Evolutionary conservation across 1,140 invertebrate species (phyloP), one percentile per base, ranked within the genome.

Genomic region (Drosophila suzukii): DNA sequence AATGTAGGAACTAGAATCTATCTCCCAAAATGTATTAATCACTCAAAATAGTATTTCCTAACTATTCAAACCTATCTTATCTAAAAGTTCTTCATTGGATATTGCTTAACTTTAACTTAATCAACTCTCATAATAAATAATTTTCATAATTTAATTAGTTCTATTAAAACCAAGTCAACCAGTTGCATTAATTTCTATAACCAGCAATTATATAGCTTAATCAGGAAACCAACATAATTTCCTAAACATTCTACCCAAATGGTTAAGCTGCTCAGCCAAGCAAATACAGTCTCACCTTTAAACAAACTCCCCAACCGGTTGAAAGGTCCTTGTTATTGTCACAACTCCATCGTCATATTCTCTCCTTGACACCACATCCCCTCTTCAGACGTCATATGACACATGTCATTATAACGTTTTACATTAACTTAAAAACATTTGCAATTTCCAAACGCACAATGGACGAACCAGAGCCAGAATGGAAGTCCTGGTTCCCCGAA

Each of bases 401-500:
- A 89, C 79, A 86, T 89, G 83, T 89, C 83, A 83, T 86, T 86
- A 88, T 83, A 71, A 67, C 66, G 79, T 89, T 88, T 76, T 83
- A 89, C 83, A 89, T 88, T 88, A 89, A 88, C 79, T 88, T 83
- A 77, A 88, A 86, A 88, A 89, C 83, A 88, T 88, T 88, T 88
- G 79, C 83, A 83, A 88, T 88, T 83, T 88, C 59, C 78, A 66
- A 47, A 34, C 47, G 77, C 76, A 88, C 60, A 88, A 78, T 89
- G 76, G 51, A 34, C 44, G 63, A 46, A 43, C 78, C 65, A 60
- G 51, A 53, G 43, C 13, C 54, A 17, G 44, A 51, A 56, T 74
- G 51, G 63, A 58, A 58, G 66, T 44, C 56, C 71, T 53, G 15
- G 43, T 49, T 57, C 55, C 60, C 66, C 78, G 51, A 75, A 65